Evolutionary conservation across 1,140 invertebrate genomes (phyloP).

Genomic region (Drosophila biarmipes): DNA sequence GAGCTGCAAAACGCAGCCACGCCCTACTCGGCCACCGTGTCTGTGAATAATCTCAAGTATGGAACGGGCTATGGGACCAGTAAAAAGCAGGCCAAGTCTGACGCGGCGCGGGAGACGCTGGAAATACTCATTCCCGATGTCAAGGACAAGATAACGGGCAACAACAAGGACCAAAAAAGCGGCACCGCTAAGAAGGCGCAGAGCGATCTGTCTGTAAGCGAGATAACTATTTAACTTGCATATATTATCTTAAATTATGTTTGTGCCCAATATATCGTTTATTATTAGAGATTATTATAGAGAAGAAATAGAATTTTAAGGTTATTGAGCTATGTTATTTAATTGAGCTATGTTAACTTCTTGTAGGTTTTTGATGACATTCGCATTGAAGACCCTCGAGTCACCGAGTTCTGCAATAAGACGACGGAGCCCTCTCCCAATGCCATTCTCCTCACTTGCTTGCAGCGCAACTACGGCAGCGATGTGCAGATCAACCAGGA

Average conservation of each 20-base stretch:
- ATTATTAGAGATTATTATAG: too few relatives aligned
- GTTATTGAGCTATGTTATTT: too few relatives aligned
- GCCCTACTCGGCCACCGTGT: constrained; percentile 96
- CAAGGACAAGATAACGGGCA: constrained; percentile 90
- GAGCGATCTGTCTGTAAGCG: constrained; percentile 87
- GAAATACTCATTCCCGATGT: constrained; percentile 98
- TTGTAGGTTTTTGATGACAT: constrained; percentile 96
- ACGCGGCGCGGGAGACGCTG: constrained; percentile 94
- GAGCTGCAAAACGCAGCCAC: constrained; percentile 97
- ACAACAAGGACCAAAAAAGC: constrained; percentile 86
- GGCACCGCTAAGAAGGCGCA: constrained; percentile 85
- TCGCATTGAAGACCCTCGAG: constrained; percentile 95
- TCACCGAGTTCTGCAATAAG: constrained; percentile 96
- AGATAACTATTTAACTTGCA: background rate
- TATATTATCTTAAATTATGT: background rate
- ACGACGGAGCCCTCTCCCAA: constrained; percentile 98
- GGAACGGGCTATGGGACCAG: constrained; percentile 96
- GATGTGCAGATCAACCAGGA: constrained; percentile 95
- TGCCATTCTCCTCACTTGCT: constrained; percentile 95
- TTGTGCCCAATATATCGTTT: too few relatives aligned
- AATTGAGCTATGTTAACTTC: too few relatives aligned
- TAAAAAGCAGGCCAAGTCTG: constrained; percentile 97
- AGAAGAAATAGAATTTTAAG: too few relatives aligned
- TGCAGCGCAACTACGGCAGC: constrained; percentile 96
- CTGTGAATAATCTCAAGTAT: constrained; percentile 96